A percentile compares a stretch with the other conserved stretches of the same genome.
phyloP scores from a whole-genome alignment of 1,140 invertebrate genomes.

The Procambarus virginalis region DNA sequence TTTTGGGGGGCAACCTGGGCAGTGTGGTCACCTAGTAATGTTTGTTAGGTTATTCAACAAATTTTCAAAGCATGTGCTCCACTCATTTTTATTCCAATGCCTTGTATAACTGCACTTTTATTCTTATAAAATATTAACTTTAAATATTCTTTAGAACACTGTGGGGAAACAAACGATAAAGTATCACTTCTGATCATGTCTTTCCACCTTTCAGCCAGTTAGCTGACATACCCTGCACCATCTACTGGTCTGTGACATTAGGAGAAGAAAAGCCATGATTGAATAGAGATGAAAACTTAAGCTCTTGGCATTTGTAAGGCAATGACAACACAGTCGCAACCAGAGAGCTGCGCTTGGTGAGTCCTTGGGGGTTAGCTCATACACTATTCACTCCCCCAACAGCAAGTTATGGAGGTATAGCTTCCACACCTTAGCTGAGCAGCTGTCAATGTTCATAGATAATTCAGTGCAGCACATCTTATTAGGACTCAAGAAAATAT shows the following conservation, averaged over 20 bases:
- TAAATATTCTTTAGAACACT: conserved; percentile 8
- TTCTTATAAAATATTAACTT: conserved; percentile 9
- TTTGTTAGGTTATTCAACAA: not conserved
- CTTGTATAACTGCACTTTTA: not conserved
- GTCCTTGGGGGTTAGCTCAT: conserved; percentile 37
- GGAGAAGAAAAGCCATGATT: conserved; percentile 63
- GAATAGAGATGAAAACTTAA: conserved; percentile 62
- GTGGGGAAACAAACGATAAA: conserved; percentile 3
- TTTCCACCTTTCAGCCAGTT: conserved; percentile 18
- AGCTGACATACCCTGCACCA: conserved; percentile 58
- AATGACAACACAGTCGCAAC: conserved; percentile 57
- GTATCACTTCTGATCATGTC: conserved; percentile 28
- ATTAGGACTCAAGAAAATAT: conserved; percentile 61
- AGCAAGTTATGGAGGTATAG: conserved; percentile 18
- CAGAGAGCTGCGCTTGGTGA: conserved; percentile 45
- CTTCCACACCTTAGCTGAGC: conserved; percentile 33
- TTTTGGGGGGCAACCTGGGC: not conserved
- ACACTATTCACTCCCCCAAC: conserved; percentile 36
- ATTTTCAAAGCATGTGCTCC: not conserved
- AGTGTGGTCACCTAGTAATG: conserved; percentile 24
- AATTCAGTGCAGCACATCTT: conserved; percentile 65
- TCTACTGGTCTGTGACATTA: conserved; percentile 51
- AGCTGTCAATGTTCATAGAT: conserved; percentile 57
- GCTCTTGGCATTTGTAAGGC: conserved; percentile 68
- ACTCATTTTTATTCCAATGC: conserved; percentile 1